phyloP scores from a whole-genome alignment of 37 sponge, comb jelly and placozoan genomes.

The Ephydatia muelleri region DNA sequence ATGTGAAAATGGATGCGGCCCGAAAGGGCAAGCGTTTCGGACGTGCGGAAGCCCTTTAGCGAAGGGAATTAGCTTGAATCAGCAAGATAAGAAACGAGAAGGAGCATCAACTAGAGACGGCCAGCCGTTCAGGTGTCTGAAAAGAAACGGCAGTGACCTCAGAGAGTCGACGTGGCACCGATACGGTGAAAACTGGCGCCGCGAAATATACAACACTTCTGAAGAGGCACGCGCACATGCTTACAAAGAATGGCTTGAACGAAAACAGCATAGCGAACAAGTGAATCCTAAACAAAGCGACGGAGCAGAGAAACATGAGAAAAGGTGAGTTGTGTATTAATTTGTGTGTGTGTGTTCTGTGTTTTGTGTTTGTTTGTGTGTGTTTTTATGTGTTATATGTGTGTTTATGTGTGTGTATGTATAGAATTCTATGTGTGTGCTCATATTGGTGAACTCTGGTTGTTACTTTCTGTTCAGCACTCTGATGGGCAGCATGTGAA shows the following conservation, averaged over 20 bases:
- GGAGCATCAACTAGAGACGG: not conserved
- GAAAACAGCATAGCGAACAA: conserved; percentile 8
- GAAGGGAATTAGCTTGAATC: not conserved
- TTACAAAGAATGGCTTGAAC: conserved; percentile 42
- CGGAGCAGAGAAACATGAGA: conserved; percentile 25
- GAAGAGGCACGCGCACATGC: conserved; percentile 28
- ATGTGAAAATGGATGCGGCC: not conserved
- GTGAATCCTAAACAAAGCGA: conserved; percentile 17
- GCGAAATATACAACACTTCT: conserved; percentile 25
- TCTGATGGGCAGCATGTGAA: not conserved
- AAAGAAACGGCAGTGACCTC: not conserved
- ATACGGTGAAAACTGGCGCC: not conserved
- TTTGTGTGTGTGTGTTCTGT: too few relatives aligned
- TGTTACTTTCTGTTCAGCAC: not conserved
- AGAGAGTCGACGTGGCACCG: not conserved
- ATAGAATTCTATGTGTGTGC: too few relatives aligned
- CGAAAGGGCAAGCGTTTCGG: not conserved
- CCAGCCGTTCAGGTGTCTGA: not conserved
- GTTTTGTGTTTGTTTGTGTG: too few relatives aligned
- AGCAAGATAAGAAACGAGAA: not conserved
- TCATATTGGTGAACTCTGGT: too few relatives aligned
- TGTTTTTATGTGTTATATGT: too few relatives aligned
- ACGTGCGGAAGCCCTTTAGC: not conserved
- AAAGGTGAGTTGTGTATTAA: too few relatives aligned
- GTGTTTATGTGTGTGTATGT: not conserved